phyloP scores from a whole-genome alignment of 2,113 vertebrate genomes.

The Cottus gobio region DNA sequence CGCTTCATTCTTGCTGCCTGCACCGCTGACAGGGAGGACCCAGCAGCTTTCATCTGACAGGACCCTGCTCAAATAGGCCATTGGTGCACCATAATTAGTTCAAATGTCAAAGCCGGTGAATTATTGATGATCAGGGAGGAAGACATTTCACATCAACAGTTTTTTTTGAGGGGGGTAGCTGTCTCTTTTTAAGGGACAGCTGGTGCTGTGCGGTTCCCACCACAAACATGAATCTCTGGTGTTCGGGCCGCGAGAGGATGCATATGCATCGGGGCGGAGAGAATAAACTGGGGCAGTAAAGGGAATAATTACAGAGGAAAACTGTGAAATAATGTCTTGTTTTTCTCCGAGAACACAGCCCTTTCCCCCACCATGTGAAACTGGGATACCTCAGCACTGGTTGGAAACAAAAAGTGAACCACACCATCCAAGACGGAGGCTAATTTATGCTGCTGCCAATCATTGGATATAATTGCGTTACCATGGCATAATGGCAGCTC shows the following conservation, averaged over 20 bases:
- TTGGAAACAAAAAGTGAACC: slow-evolving; percentile 52
- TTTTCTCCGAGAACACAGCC: slow-evolving; percentile 36
- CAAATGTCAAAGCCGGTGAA: slow-evolving; percentile 81
- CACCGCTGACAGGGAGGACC: slow-evolving; percentile 60
- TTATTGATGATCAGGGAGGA: slow-evolving; percentile 81
- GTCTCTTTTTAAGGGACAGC: slow-evolving; percentile 76
- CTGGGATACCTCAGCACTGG: slow-evolving; percentile 37
- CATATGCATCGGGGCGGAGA: slow-evolving; percentile 45
- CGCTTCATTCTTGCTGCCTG: slow-evolving; percentile 37
- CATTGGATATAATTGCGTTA: slow-evolving; percentile 72
- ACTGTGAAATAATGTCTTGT: slow-evolving; percentile 56
- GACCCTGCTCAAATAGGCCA: slow-evolving; percentile 81
- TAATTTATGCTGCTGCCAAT: slow-evolving; percentile 75
- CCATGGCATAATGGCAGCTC: slow-evolving; percentile 62
- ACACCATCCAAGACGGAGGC: slow-evolving; percentile 49
- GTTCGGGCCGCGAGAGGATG: slow-evolving; percentile 49
- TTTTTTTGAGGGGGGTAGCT: slow-evolving; percentile 26
- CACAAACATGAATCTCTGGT: slow-evolving; percentile 63
- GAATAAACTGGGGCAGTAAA: slow-evolving; percentile 58
- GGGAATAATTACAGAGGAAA: slow-evolving; percentile 61
- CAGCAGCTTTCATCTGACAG: slow-evolving; percentile 68
- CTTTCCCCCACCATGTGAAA: slow-evolving; percentile 14
- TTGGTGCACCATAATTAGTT: slow-evolving; percentile 83
- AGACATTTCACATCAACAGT: slow-evolving; percentile 71
- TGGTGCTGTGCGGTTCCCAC: slow-evolving; percentile 59